These are phyloP conservation scores for Colletes gigas DNA, from an alignment of 1,140 invertebrate species.

Conservation along the genomic window DNA sequence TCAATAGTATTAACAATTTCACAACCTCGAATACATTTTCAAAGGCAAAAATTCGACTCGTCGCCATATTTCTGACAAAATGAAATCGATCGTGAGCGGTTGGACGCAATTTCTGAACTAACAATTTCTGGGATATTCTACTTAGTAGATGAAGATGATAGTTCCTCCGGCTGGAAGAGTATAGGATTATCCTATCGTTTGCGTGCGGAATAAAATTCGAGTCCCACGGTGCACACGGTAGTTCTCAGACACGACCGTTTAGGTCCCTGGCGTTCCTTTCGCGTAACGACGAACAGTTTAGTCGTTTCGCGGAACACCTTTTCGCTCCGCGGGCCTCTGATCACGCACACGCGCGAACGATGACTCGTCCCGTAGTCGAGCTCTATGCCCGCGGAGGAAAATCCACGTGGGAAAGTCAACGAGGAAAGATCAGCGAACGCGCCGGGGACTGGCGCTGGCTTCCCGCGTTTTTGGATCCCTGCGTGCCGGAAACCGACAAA, in stretches of 20 bases:
- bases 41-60: no score
- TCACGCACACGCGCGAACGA: constrained; percentile 42
- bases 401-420: constrained; percentile 5
- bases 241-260: constrained; percentile 54
- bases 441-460: no score
- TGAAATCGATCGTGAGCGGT: no score
- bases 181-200: neutral
- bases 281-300: constrained; percentile 51
- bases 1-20: no score
- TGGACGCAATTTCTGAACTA: no score
- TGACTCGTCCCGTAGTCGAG: neutral
- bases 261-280: constrained; percentile 37
- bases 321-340: constrained; percentile 19
- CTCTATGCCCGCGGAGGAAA: neutral
- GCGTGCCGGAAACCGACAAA: neutral
- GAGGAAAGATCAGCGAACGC: neutral
- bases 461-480: neutral
- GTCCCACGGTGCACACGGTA: constrained; percentile 42
- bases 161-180: no score
- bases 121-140: no score
- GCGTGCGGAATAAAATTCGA: constrained; percentile 48
- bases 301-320: constrained; percentile 45
- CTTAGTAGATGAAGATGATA: no score
- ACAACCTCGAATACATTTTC: no score
- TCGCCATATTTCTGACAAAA: no score